Conservation (phyloP, 2,888 invertebrate genomes). For the Labia minor region DNA sequence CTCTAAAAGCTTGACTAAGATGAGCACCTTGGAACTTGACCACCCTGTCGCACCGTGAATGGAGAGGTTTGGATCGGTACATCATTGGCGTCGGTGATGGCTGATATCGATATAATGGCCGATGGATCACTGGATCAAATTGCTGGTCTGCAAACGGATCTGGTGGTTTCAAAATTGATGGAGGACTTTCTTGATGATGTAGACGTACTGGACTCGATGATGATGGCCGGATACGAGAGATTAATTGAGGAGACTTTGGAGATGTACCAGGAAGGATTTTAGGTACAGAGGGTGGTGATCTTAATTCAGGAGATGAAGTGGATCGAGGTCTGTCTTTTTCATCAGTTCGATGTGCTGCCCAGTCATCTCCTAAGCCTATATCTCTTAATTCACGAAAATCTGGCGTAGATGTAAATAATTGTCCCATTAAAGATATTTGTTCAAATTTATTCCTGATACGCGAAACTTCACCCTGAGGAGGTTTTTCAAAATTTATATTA, state of each 20-base stretch:
- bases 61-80: constrained; percentile 37
- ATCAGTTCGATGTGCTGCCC: constrained; percentile 62
- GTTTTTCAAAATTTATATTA: constrained; percentile 30
- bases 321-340: constrained; percentile 33
- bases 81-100: constrained; percentile 50
- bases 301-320: constrained; percentile 36
- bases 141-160: constrained; percentile 52
- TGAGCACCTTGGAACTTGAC: constrained; percentile 16
- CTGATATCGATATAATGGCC: constrained; percentile 65
- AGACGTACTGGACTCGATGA: constrained; percentile 30
- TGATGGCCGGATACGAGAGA: constrained; percentile 28
- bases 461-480: constrained; percentile 48
- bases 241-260: constrained; percentile 27
- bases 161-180: constrained; percentile 34
- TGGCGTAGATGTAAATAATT: constrained; percentile 71
- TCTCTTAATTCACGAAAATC: constrained; percentile 65
- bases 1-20: constrained; percentile 3
- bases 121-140: constrained; percentile 64
- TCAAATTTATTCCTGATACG: constrained; percentile 63
- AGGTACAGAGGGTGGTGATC: constrained; percentile 29
- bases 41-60: constrained; percentile 32
- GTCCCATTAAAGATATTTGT: constrained; percentile 55
- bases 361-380: constrained; percentile 62
- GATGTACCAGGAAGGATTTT: constrained; percentile 20
- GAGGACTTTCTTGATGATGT: constrained; percentile 37